phyloP scores from a whole-genome alignment of 2,113 vertebrate species.

The Nothoprocta perdicaria region DNA sequence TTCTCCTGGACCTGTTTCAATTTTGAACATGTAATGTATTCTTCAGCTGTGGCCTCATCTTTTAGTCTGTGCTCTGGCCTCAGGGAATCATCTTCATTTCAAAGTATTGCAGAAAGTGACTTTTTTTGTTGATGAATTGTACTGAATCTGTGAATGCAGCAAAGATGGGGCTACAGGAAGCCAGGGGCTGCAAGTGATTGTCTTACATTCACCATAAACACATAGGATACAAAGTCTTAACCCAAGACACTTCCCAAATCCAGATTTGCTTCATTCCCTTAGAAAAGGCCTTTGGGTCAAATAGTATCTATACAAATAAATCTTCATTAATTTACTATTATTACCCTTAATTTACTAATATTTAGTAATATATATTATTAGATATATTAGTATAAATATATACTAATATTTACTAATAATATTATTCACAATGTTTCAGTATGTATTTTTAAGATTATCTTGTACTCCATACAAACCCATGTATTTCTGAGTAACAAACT shows the following conservation, averaged over 20 bases:
- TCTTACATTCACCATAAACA: neutral
- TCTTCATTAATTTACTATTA: neutral
- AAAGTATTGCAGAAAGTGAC: neutral
- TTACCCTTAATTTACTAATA: neutral
- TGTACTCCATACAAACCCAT: neutral
- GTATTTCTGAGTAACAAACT: neutral
- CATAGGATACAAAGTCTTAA: neutral
- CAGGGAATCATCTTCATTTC: neutral
- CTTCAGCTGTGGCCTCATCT: neutral
- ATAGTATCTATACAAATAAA: neutral
- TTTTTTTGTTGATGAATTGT: neutral
- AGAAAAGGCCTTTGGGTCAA: neutral
- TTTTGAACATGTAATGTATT: neutral
- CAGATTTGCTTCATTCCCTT: neutral
- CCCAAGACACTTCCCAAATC: neutral
- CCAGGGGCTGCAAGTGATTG: neutral
- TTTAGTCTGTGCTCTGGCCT: neutral
- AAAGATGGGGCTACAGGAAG: neutral
- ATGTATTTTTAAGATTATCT: constrained; percentile 2
- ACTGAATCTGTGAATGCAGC: neutral
- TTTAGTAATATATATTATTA: too few species aligned
- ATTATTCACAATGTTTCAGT: neutral
- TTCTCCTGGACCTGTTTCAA: accelerated
- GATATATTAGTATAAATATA: too few species aligned
- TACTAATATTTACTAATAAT: too few species aligned